A percentile compares a stretch with the other conserved stretches of the same genome.
These are phyloP conservation scores for Drosophila ogumai DNA, from an alignment of 1,140 invertebrate genomes.

Conservation along the genomic window DNA sequence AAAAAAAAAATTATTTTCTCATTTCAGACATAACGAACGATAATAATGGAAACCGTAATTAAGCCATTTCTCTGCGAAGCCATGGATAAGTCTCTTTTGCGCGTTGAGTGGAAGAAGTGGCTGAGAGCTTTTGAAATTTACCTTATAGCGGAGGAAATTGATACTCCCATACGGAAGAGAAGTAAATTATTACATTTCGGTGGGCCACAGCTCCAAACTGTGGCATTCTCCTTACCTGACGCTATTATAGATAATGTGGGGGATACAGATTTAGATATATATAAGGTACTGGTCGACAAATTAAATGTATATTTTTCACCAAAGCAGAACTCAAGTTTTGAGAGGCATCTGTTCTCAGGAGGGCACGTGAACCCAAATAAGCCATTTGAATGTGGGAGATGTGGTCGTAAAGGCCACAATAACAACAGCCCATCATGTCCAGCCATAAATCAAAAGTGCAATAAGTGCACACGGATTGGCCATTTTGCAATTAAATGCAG, in stretches of 20 bases:
- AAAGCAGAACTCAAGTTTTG: constrained; percentile 1
- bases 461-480: constrained; percentile 4
- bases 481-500: constrained; percentile 11
- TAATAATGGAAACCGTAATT: neutral
- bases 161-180: neutral
- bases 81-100: no score
- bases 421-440: constrained; percentile 2
- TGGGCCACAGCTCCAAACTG: neutral
- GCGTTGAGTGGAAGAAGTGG: neutral
- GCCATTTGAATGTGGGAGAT: neutral
- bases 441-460: constrained; percentile 1
- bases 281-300: neutral
- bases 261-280: no score
- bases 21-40: neutral
- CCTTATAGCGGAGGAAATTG: neutral
- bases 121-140: neutral
- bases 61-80: neutral
- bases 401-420: constrained; percentile 5
- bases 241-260: no score
- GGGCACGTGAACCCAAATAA: neutral
- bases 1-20: constrained; percentile 2
- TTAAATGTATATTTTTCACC: neutral
- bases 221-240: no score
- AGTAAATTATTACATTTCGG: neutral
- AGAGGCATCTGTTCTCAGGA: neutral